Evolutionary conservation across 2,113 vertebrate genomes (phyloP), one percentile per base, ranked within the genome.

Genomic region (Actenoides hombroni): DNA sequence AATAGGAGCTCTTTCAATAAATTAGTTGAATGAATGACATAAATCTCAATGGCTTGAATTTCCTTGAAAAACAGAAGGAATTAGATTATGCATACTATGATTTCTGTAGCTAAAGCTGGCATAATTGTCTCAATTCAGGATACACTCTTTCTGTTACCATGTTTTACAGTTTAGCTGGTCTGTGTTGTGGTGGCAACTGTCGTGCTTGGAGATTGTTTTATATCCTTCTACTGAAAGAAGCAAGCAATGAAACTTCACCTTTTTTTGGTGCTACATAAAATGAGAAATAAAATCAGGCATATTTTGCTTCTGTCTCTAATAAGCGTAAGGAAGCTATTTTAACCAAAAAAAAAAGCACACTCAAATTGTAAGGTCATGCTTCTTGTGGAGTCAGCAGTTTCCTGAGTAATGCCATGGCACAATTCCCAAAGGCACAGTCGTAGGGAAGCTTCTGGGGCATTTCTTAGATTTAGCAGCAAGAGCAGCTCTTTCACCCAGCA

Each of bases 41-140:
- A 89, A 20, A 31, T 91, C 84, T 63, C 19, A 33, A 79, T 23
- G 33, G 13, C 33, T 83, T 92, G 59, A 69, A 74, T 51, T 87
- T 25, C 29, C 94, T 91, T 80, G 60, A 84, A 94, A 90, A 95
- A 37, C 64, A 59, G 73, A 93, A 88, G 53, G 5, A 77, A 89
- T 70, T 44, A 73, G 40, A 51, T 44, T 56, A 49, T 59, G 14
- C 10, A 4, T 65, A 37, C n/a, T 63, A 4, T 76, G 81, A 81
- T 87, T 96, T 94, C 69, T 24, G 42, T 70, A 80, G 54, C 39
- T 91, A 63, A 54, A 21, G 56, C 39, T 90, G 48, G 24, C 11
- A 15, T 81, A 95, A 90, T 74, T 83, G 24, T 79, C 59, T 90
- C 44, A 64, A 1, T 88, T 96, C 39, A 69, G 46, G 71, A 80